Evolutionary conservation across 2,888 invertebrate genomes (phyloP).

Genomic region (Cryptosula pallasiana): DNA sequence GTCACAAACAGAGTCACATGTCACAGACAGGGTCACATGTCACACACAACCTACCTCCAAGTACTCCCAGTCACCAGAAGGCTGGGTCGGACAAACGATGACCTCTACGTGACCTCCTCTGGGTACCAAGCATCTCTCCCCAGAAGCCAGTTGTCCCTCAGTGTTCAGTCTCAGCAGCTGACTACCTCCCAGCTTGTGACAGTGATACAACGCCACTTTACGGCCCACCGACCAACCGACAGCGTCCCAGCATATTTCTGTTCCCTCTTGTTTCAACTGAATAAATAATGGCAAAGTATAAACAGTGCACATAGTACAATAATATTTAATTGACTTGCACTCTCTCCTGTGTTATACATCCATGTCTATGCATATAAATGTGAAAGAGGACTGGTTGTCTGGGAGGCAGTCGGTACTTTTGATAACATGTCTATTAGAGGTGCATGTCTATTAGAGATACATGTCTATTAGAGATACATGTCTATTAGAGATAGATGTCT

Average conservation of each 20-base stretch:
- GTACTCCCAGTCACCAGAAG: constrained; percentile 91
- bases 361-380: no score
- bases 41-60: constrained; percentile 65
- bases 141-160: constrained; percentile 88
- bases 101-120: constrained; percentile 74
- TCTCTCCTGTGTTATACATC: no score
- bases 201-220: constrained; percentile 79
- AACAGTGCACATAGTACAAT: no score
- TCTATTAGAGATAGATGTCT: no score
- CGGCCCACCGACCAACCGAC: constrained; percentile 81
- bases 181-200: constrained; percentile 93
- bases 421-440: no score
- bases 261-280: constrained; percentile 39
- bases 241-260: constrained; percentile 75
- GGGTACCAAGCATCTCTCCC: constrained; percentile 90
- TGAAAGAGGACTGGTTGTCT: no score
- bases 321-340: no score
- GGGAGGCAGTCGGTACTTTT: no score
- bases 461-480: no score
- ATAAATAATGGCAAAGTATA: no score
- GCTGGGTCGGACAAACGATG: constrained; percentile 81
- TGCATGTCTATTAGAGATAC: no score
- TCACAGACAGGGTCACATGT: background rate
- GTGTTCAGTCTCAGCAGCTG: constrained; percentile 85
- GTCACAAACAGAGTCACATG: no score